Percentiles rank a stretch among this genome's conserved stretches.
Conservation (phyloP, 1,140 invertebrate genomes). For the Metopolophium dirhodum region DNA sequence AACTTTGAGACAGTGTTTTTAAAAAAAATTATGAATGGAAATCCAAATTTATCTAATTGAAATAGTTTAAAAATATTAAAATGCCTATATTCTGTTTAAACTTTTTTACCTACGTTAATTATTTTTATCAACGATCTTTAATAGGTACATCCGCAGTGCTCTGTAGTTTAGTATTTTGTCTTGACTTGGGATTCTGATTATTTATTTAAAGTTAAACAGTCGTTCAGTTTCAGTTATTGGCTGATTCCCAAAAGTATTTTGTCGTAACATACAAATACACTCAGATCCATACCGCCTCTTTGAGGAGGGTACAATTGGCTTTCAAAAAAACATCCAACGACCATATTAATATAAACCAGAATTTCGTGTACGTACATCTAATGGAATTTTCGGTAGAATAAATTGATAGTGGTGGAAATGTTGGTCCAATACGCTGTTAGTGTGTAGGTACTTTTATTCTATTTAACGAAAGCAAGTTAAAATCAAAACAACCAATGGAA, state of each 20-base stretch:
- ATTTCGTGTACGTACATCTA: background rate
- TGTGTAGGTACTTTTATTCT: background rate
- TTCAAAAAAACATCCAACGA: slow-evolving; percentile 35
- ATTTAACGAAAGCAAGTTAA: background rate
- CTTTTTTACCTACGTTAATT: background rate
- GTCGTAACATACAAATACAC: slow-evolving; percentile 31
- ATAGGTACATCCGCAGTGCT: background rate
- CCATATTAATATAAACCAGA: background rate
- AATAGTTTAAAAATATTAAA: background rate
- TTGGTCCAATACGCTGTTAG: background rate
- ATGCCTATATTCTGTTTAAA: background rate
- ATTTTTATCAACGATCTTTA: background rate
- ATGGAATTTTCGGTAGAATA: background rate
- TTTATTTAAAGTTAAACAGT: slow-evolving; percentile 33
- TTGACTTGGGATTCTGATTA: background rate
- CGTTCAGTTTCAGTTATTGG: slow-evolving; percentile 27
- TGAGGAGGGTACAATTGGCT: slow-evolving; percentile 47
- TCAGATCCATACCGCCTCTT: background rate
- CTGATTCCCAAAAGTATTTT: slow-evolving; percentile 26
- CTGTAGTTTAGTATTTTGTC: background rate
- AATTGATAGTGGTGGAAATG: background rate
- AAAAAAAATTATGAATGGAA: no score
- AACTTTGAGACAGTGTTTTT: background rate
- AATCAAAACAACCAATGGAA: background rate
- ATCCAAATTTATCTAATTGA: background rate